Evolutionary conservation across 2,113 vertebrate genomes (phyloP), one percentile per base, ranked within the genome.

Genomic region (Ochotona princeps): DNA sequence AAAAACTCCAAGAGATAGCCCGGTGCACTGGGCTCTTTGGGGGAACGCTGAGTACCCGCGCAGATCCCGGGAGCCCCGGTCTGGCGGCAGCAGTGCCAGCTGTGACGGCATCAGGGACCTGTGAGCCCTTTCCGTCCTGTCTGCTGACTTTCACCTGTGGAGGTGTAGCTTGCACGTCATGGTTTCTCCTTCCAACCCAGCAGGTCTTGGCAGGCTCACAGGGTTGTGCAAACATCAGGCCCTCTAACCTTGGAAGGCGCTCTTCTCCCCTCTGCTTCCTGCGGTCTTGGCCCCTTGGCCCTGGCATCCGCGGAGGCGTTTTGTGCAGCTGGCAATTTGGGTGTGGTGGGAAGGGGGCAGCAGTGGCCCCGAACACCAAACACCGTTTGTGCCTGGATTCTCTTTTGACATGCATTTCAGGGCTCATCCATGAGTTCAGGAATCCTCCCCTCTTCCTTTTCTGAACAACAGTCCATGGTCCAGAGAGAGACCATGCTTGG

Each of bases 1-100:
- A 70, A 80, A 44, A 54, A 60, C 82, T 90, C 92, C 8, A 57
- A 72, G 30, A 76, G 74, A 66, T 72, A 47, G 13, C 83, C 81
- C 2, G 10, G 49, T 63, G 74, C 23, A 67, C 61, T 44, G 57
- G 74, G 67, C 92, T 66, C 57, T 87, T 30, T 32, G 26, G 13
- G 32, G 72, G 65, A 80, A 74, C 38, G 7, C 26, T 54, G 74
- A 87, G 81, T 81, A 6, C 9, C 5, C 0, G 0, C 67, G 76
- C 93, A 60, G 72, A 66, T 18, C 87, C 26, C 28, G 20, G 66
- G 13, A 81, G 61, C 83, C 89, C 95, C 84, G 80, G 87, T 47
- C 87, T 92, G 7, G 2, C 20, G 47, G 47, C 49, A 44, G 49
- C 83, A 73, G 32, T 87, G 35, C 38, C 13, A 32, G 35, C 28